phyloP scores from a whole-genome alignment of 1,140 invertebrate species.

The Stegodyphus mimosarum region DNA sequence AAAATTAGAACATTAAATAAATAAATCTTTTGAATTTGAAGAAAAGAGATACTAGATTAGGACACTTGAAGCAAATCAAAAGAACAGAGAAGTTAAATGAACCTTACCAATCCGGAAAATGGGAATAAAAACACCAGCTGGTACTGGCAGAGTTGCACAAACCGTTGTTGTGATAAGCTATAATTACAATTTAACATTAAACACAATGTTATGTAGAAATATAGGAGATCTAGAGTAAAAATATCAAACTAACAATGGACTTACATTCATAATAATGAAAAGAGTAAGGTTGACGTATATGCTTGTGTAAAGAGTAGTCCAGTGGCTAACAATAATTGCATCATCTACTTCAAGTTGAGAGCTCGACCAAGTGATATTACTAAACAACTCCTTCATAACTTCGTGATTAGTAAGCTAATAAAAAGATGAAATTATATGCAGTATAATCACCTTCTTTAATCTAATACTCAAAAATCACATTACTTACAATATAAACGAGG shows the following conservation, averaged over 20 bases:
- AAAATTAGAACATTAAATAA: too few relatives aligned
- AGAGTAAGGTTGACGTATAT: constrained; percentile 87
- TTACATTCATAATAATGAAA: constrained; percentile 90
- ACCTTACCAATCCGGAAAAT: constrained; percentile 87
- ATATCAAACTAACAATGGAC: constrained; percentile 62
- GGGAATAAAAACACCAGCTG: constrained; percentile 84
- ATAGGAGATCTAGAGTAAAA: background rate
- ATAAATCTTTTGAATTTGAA: too few relatives aligned
- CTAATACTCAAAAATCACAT: too few relatives aligned
- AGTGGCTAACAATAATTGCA: constrained; percentile 85
- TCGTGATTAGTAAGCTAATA: constrained; percentile 68
- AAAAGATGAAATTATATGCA: background rate
- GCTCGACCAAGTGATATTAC: constrained; percentile 94
- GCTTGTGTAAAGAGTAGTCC: constrained; percentile 85
- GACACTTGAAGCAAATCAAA: too few relatives aligned
- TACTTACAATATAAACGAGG: too few relatives aligned
- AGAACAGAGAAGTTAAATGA: background rate
- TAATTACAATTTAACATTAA: background rate
- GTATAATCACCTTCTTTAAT: too few relatives aligned
- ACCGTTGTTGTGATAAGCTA: constrained; percentile 94
- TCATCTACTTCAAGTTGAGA: constrained; percentile 82
- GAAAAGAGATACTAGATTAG: too few relatives aligned
- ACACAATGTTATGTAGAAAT: background rate
- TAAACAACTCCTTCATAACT: constrained; percentile 86
- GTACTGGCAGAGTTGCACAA: constrained; percentile 82